Evolutionary conservation across 2,888 invertebrate species (phyloP).

Genomic region (Axea sp.): DNA sequence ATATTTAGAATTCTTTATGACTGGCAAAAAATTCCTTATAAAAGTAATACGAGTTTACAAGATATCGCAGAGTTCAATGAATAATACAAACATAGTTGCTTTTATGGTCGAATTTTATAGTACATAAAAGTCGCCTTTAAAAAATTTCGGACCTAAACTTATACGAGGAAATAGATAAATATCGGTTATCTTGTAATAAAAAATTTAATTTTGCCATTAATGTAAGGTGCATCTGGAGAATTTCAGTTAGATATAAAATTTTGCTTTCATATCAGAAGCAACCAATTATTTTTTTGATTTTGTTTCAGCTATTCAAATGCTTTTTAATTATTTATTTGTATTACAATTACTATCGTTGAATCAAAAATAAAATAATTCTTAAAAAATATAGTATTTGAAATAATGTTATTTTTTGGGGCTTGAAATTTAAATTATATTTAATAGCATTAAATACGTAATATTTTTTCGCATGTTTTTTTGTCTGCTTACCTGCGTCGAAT

Average conservation of each 20-base stretch:
- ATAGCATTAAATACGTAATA: no score
- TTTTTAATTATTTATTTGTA: no score
- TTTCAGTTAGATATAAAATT: neutral
- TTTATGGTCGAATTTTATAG: constrained; percentile 21
- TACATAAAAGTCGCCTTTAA: constrained; percentile 9
- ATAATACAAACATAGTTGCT: constrained; percentile 17
- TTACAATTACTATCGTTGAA: no score
- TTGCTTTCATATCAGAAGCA: neutral
- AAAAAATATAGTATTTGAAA: no score
- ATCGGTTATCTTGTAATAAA: constrained; percentile 4
- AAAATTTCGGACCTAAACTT: constrained; percentile 1
- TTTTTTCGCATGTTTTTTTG: no score
- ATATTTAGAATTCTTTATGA: constrained; percentile 20
- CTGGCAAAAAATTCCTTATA: constrained; percentile 9
- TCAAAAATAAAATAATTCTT: no score
- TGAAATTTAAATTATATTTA: no score
- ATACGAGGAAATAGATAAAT: constrained; percentile 1
- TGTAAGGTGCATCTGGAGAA: no score
- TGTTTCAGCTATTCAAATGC: no score
- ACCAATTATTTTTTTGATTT: no score
- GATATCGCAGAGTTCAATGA: constrained; percentile 7
- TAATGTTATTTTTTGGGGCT: no score
- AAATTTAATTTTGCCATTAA: neutral
- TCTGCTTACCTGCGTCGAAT: constrained; percentile 8
- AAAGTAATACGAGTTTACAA: constrained; percentile 20